These are phyloP conservation scores for Sciurus niger DNA, from an alignment of 2,113 vertebrate species.

Conservation along the genomic window DNA sequence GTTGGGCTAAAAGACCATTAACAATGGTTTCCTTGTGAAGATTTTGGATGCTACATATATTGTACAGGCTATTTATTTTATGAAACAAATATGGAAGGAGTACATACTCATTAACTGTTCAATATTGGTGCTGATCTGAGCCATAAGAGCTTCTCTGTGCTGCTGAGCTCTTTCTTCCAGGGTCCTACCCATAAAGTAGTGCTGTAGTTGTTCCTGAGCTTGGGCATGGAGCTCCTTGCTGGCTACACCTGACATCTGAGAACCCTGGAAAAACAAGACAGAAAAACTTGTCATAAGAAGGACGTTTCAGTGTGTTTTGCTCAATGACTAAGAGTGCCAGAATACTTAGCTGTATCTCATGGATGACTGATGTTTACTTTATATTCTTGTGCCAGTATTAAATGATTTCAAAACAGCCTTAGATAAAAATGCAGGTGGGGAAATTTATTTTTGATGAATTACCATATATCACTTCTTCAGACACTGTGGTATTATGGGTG, in stretches of 20 bases:
- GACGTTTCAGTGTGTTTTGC: conserved; percentile 23
- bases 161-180: conserved; percentile 86
- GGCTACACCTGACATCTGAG: conserved; percentile 89
- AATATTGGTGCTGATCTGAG: conserved; percentile 92
- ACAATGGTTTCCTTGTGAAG: conserved; percentile 55
- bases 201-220: conserved; percentile 90
- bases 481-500: neutral
- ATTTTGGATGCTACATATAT: conserved; percentile 47
- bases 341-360: conserved; percentile 35
- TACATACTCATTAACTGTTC: conserved; percentile 92
- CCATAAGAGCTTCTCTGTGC: conserved; percentile 90
- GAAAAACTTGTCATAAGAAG: conserved; percentile 29
- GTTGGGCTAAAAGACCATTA: conserved; percentile 5
- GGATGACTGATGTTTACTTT: conserved; percentile 31
- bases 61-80: conserved; percentile 17
- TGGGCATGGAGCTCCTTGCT: conserved; percentile 90
- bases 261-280: conserved; percentile 85
- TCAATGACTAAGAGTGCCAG: conserved; percentile 24
- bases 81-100: conserved; percentile 48
- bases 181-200: conserved; percentile 89
- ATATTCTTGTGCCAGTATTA: conserved; percentile 31
- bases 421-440: conserved; percentile 21
- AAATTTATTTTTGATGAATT: conserved; percentile 41
- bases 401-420: conserved; percentile 41
- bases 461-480: neutral